Percentiles rank a stretch among this genome's conserved stretches.
Conservation (phyloP, 2,113 vertebrate genomes). For the Ciconia boyciana region DNA sequence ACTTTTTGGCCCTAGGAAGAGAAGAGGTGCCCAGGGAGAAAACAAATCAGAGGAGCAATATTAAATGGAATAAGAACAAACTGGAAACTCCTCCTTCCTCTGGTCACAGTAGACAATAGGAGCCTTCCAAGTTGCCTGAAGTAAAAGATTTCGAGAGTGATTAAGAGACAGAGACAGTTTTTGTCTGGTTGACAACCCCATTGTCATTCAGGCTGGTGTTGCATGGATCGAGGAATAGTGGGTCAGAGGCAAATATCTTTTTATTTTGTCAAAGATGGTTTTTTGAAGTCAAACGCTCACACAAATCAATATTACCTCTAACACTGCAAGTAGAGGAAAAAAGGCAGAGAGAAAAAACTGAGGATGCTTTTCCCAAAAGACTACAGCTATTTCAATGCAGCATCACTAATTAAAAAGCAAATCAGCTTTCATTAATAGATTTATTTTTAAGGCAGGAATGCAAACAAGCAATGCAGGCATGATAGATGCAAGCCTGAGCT, state of each 20-base stretch:
- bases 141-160: background rate
- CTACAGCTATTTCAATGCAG: background rate
- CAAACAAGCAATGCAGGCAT: background rate
- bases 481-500: background rate
- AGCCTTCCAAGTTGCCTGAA: background rate
- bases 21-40: background rate
- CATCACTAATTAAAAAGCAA: conserved; percentile 5
- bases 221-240: background rate
- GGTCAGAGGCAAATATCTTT: background rate
- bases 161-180: background rate
- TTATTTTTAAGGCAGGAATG: background rate
- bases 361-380: background rate
- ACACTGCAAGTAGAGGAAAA: background rate
- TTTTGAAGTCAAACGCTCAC: background rate
- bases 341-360: background rate
- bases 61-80: background rate
- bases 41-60: background rate
- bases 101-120: background rate
- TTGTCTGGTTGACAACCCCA: background rate
- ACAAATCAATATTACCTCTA: background rate
- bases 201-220: background rate
- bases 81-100: background rate
- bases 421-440: background rate
- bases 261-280: background rate
- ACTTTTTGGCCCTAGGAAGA: background rate